Evolutionary conservation across 30 jellyfish, hydroid and myxozoan genomes (phyloP).

Genomic region (Hydractinia echinata): DNA sequence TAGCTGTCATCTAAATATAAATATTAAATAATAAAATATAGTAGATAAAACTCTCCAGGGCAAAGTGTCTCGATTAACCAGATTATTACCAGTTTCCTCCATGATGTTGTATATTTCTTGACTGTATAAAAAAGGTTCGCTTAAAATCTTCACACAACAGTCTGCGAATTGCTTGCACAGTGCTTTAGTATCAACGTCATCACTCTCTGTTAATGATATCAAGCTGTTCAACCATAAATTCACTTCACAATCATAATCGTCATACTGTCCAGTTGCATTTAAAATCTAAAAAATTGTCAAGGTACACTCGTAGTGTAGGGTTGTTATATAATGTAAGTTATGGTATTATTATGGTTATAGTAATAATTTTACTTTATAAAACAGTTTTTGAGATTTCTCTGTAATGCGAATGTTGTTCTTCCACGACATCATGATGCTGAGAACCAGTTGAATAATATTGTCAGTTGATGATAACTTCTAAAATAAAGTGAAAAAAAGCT

Average conservation of each 20-base stretch:
- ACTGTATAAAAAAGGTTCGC: conserved; percentile 7
- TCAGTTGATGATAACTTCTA: conserved; percentile 16
- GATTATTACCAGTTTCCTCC: too few species aligned
- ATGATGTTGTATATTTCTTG: not conserved
- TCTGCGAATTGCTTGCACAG: not conserved
- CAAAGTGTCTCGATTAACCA: too few species aligned
- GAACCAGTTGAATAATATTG: conserved; percentile 2
- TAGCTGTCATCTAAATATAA: too few species aligned
- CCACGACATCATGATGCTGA: not conserved
- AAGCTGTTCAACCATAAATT: not conserved
- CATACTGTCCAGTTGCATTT: conserved; percentile 9
- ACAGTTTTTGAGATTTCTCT: not conserved
- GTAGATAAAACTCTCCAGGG: too few species aligned
- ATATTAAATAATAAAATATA: too few species aligned
- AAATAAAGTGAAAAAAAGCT: not conserved
- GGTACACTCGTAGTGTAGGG: not conserved
- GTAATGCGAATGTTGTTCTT: not conserved
- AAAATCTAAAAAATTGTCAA: not conserved
- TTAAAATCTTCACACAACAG: conserved; percentile 3
- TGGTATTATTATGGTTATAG: too few species aligned
- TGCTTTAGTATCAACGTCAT: not conserved
- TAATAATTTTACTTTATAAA: conserved; percentile 7
- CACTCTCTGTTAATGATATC: not conserved
- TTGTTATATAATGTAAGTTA: too few species aligned
- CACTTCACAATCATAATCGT: not conserved